phyloP scores from a whole-genome alignment of 2,888 invertebrate species.

The Temnothorax rugatulus region DNA sequence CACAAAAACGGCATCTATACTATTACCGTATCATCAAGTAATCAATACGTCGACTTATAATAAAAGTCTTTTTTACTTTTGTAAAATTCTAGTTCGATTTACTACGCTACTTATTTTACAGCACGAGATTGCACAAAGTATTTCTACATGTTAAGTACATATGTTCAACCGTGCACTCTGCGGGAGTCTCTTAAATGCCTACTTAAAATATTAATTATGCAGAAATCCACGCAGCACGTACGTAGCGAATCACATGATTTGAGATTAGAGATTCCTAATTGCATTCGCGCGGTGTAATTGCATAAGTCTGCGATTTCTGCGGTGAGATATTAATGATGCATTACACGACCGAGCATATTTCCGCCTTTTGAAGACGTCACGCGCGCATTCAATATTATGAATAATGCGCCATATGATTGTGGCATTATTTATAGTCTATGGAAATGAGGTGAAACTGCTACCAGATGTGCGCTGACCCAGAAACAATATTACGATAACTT shows the following conservation, averaged over 20 bases:
- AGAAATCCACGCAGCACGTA: conserved; percentile 16
- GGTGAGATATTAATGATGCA: conserved; percentile 40
- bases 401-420: conserved; percentile 29
- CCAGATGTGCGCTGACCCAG: conserved; percentile 5
- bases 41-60: background rate
- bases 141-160: background rate
- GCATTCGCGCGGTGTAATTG: conserved; percentile 35
- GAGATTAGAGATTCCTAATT: conserved; percentile 44
- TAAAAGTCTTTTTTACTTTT: background rate
- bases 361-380: conserved; percentile 37
- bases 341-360: conserved; percentile 31
- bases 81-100: background rate
- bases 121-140: background rate
- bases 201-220: conserved; percentile 43
- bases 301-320: conserved; percentile 24
- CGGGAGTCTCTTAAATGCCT: conserved; percentile 4
- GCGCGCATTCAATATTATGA: conserved; percentile 21
- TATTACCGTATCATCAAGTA: background rate
- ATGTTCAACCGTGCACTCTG: background rate
- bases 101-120: background rate
- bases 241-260: background rate
- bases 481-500: conserved; percentile 6
- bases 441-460: conserved; percentile 13
- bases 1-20: background rate
- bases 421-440: conserved; percentile 2